Evolutionary conservation across 2,797 vertebrate genomes (phyloP).

Genomic region (Yasuhikotakia modesta): DNA sequence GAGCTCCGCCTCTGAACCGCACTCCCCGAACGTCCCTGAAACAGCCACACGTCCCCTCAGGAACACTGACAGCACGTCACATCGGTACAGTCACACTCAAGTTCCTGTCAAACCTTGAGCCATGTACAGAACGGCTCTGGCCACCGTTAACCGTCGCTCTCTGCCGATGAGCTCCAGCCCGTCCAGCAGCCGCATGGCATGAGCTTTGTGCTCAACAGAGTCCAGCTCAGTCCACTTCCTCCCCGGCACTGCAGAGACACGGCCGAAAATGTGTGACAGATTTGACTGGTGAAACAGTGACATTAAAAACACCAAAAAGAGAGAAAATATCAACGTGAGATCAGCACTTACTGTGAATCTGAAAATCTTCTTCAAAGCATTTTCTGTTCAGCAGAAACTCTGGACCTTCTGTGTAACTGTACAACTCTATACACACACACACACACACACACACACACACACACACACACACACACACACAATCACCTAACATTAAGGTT

Average conservation of each 20-base stretch:
- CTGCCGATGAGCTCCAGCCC: constrained; percentile 90
- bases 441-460: too few species aligned
- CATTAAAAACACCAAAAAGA: too few species aligned
- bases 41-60: constrained; percentile 2
- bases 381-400: constrained; percentile 93
- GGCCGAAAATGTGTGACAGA: too few species aligned
- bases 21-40: constrained; percentile 91
- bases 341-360: constrained; percentile 80
- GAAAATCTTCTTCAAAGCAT: constrained; percentile 96
- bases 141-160: constrained; percentile 88
- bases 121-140: constrained; percentile 93
- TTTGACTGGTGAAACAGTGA: too few species aligned
- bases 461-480: too few species aligned
- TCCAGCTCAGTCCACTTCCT: constrained; percentile 91
- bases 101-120: constrained; percentile 82
- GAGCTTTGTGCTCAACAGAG: constrained; percentile 85
- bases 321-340: neutral
- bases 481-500: too few species aligned
- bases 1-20: constrained; percentile 87
- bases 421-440: constrained; percentile 82
- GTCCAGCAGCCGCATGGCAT: constrained; percentile 93
- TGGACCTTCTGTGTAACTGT: constrained; percentile 97
- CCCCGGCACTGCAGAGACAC: constrained; percentile 81
- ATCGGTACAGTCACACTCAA: neutral
- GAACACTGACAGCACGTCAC: neutral